phyloP scores from a whole-genome alignment of 2,797 vertebrate genomes.

The Cossypha niveicapilla region DNA sequence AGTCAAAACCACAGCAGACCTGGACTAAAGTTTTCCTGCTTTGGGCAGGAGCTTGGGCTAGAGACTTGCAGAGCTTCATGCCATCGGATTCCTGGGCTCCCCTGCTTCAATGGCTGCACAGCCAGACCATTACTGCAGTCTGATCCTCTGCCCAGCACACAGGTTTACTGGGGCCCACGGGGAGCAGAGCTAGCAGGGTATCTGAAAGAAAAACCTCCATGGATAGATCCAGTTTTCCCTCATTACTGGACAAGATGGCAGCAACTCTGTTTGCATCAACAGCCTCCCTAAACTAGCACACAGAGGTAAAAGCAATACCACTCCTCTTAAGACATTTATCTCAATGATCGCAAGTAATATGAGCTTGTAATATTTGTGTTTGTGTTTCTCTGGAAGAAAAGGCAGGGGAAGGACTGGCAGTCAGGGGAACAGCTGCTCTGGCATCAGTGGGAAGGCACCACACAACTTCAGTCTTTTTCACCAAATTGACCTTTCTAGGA shows the following conservation, averaged over 20 bases:
- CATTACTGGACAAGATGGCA: not conserved
- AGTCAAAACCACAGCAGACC: not conserved
- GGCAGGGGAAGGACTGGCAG: not conserved
- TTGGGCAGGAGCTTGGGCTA: not conserved
- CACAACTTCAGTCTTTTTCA: not conserved
- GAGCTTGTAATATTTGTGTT: not conserved
- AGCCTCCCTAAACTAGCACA: not conserved
- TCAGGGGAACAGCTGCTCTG: not conserved
- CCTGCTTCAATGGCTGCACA: not conserved
- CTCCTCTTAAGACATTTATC: not conserved
- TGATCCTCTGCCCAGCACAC: not conserved
- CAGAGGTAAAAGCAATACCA: not conserved
- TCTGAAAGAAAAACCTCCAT: not conserved
- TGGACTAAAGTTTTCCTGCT: not conserved
- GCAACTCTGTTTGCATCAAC: not conserved
- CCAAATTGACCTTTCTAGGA: not conserved
- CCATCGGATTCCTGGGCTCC: too few relatives aligned
- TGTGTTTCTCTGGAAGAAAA: not conserved
- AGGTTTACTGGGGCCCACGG: not conserved
- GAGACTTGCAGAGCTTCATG: not conserved
- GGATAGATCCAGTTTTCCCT: not conserved
- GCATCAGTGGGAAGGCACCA: not conserved
- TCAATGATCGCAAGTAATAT: not conserved
- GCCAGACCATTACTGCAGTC: not conserved
- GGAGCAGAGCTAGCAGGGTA: not conserved